Conservation (phyloP, 2,888 invertebrate species). For the Acleris laterana region DNA sequence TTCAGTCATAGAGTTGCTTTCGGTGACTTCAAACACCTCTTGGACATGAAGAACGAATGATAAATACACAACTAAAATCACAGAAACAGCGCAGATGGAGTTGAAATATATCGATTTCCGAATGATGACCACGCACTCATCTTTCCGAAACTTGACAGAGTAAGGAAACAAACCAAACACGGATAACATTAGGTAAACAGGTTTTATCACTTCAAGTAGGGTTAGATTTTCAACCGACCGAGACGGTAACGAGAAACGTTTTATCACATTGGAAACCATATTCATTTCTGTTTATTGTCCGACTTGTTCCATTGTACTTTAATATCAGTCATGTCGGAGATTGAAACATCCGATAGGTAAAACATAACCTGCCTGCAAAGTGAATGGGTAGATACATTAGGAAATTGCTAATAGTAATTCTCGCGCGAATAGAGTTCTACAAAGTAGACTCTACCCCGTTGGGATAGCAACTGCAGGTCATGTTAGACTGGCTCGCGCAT, state of each 20-base stretch:
- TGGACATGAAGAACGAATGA: conserved; percentile 58
- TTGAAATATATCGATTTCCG: conserved; percentile 64
- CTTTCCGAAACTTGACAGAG: conserved; percentile 49
- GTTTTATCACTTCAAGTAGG: conserved; percentile 46
- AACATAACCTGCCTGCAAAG: conserved; percentile 2
- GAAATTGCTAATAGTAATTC: conserved; percentile 1
- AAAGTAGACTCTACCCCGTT: background rate
- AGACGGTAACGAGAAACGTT: no score
- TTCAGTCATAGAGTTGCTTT: conserved; percentile 52
- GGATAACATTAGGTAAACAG: conserved; percentile 52
- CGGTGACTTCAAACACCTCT: conserved; percentile 49
- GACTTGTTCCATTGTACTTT: background rate
- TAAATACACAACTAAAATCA: conserved; percentile 48
- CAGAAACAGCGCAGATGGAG: conserved; percentile 52
- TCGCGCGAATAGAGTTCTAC: background rate
- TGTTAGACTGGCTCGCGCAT: background rate
- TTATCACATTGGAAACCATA: conserved; percentile 10
- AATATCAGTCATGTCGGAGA: background rate
- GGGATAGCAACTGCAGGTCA: background rate
- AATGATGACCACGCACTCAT: conserved; percentile 46
- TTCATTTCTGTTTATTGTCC: background rate
- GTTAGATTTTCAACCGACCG: background rate
- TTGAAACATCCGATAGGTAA: conserved; percentile 19
- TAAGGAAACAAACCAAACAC: conserved; percentile 58
- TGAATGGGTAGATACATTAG: background rate